Evolutionary conservation across 2,113 vertebrate species (phyloP).

Genomic region (Gnathonemus echidnorhynchus): DNA sequence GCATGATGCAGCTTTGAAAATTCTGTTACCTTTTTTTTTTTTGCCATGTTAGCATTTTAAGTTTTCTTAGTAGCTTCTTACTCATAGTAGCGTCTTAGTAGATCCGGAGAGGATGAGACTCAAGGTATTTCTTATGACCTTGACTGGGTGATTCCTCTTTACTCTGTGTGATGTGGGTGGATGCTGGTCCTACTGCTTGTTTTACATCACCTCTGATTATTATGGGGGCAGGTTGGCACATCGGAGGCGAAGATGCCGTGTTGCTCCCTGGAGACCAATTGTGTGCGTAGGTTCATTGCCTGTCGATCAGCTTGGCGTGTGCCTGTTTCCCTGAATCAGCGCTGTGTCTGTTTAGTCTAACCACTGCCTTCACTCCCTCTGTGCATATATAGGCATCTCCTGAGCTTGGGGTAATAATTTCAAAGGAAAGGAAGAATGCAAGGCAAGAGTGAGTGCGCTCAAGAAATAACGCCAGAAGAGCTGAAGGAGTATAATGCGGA

Average conservation of each 20-base stretch:
- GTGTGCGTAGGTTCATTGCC: constrained; percentile 21
- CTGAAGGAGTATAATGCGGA: neutral
- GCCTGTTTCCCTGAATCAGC: constrained; percentile 26
- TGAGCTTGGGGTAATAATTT: neutral
- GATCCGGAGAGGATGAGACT: neutral
- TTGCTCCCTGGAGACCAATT: neutral
- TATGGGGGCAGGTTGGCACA: neutral
- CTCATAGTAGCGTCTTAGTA: neutral
- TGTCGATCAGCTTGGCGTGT: constrained; percentile 25
- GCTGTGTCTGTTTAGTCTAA: neutral
- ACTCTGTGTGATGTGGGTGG: neutral
- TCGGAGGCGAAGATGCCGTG: neutral
- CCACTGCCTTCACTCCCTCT: neutral
- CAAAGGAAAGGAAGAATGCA: neutral
- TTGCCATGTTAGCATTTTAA: neutral
- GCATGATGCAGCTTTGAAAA: neutral
- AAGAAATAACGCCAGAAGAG: neutral
- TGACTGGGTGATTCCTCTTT: neutral
- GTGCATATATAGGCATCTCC: neutral
- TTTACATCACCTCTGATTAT: neutral
- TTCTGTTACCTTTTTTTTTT: neutral
- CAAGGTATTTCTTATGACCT: neutral
- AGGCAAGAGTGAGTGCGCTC: neutral
- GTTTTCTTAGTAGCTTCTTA: neutral
- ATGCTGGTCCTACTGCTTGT: neutral